A percentile compares a stretch with the other conserved stretches of the same genome.
Conservation (phyloP, 2,797 vertebrate species). For the Esox masquinongy region DNA sequence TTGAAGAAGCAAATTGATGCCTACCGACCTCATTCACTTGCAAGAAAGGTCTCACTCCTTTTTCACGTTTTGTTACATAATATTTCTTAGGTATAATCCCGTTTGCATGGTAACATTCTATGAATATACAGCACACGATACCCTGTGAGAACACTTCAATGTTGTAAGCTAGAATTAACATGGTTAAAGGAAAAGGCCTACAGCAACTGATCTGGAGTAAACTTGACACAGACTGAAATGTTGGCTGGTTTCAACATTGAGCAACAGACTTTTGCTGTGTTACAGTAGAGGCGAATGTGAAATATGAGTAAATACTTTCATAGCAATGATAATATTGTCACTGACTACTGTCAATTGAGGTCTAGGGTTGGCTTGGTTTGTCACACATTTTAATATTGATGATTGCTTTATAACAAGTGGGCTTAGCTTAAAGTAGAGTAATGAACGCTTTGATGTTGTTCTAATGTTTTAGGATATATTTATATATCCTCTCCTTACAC, state of each 20-base stretch:
- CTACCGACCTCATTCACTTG: neutral
- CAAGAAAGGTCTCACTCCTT: neutral
- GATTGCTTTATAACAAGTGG: conserved; percentile 25
- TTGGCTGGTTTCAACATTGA: conserved; percentile 64
- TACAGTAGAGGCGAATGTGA: conserved; percentile 32
- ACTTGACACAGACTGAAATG: conserved; percentile 42
- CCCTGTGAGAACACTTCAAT: conserved; percentile 21
- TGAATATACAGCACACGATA: conserved; percentile 28
- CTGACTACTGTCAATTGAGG: conserved; percentile 20
- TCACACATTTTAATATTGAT: conserved; percentile 29
- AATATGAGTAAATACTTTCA: conserved; percentile 29
- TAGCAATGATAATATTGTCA: conserved; percentile 1
- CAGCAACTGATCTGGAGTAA: conserved; percentile 32
- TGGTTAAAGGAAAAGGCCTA: conserved; percentile 4
- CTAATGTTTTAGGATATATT: conserved; percentile 6
- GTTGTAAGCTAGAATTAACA: neutral
- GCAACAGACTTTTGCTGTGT: conserved; percentile 36
- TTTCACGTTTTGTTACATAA: conserved; percentile 34
- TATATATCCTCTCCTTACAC: conserved; percentile 14
- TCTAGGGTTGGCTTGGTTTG: conserved; percentile 27
- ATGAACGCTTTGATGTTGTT: neutral
- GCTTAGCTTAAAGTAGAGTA: conserved; percentile 20
- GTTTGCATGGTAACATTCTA: conserved; percentile 38
- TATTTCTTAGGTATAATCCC: conserved; percentile 35
- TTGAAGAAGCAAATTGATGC: neutral